Evolutionary conservation across 2,113 vertebrate genomes (phyloP).

Genomic region (Cyanoramphus novaezelandiae): DNA sequence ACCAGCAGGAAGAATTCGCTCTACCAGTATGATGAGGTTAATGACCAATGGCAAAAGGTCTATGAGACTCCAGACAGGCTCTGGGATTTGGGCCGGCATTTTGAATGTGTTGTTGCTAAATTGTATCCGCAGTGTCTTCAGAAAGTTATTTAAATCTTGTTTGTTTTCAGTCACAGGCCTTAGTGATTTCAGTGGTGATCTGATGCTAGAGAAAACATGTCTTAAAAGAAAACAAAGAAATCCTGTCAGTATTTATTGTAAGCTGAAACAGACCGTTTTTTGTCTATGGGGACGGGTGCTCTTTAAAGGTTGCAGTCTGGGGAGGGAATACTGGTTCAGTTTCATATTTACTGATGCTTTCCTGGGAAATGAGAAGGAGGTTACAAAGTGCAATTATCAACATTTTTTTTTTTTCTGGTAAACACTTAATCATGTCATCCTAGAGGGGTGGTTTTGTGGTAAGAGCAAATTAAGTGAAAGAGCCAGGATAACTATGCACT

Average conservation of each 20-base stretch:
- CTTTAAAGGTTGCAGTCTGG: conserved; percentile 84
- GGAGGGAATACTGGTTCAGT: conserved; percentile 58
- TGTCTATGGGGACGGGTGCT: conserved; percentile 82
- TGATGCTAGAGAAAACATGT: conserved; percentile 60
- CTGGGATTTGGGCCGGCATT: conserved; percentile 99
- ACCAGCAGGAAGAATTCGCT: conserved; percentile 99
- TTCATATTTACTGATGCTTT: conserved; percentile 72
- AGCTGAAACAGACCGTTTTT: conserved; percentile 67
- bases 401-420: conserved; percentile 70
- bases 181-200: conserved; percentile 60
- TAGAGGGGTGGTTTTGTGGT: conserved; percentile 62
- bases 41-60: conserved; percentile 92
- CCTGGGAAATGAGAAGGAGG: conserved; percentile 71
- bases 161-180: conserved; percentile 48
- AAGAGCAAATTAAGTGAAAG: conserved; percentile 68
- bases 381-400: conserved; percentile 98
- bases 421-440: conserved; percentile 70
- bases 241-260: conserved; percentile 77
- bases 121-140: conserved; percentile 99
- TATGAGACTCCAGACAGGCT: conserved; percentile 97
- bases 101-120: conserved; percentile 99
- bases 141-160: conserved; percentile 92
- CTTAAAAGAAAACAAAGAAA: conserved; percentile 63
- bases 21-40: conserved; percentile 92
- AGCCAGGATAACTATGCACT: conserved; percentile 79